Conservation (phyloP, 92 coral and sea anemone species). For the Ricordea florida region DNA sequence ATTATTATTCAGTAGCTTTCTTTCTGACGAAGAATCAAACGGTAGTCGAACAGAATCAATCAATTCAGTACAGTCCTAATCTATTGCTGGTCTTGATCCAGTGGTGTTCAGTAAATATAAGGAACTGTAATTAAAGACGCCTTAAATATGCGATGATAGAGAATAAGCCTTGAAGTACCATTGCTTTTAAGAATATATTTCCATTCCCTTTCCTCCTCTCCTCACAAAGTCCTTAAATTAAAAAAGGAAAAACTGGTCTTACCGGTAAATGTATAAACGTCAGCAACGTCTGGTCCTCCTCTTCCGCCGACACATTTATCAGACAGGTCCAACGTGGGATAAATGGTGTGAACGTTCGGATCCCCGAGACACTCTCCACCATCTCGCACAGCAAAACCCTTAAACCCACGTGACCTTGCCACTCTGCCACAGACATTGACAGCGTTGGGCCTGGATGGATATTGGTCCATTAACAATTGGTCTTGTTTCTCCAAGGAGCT, state of each 20-base stretch:
- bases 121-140: too few relatives aligned
- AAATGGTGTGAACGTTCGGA: background rate
- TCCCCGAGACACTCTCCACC: constrained; percentile 8
- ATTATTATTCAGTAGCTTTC: too few relatives aligned
- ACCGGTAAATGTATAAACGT: constrained; percentile 8
- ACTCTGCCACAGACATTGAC: background rate
- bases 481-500: background rate
- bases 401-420: constrained; percentile 1
- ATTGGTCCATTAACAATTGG: background rate
- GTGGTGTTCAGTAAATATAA: too few relatives aligned
- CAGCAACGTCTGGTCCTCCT: constrained; percentile 12
- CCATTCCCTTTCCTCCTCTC: too few relatives aligned
- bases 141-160: too few relatives aligned
- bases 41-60: too few relatives aligned
- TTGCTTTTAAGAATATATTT: too few relatives aligned
- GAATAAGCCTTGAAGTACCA: too few relatives aligned
- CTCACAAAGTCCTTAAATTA: too few relatives aligned
- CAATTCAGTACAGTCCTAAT: too few relatives aligned
- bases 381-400: background rate
- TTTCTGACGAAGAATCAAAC: too few relatives aligned
- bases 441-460: background rate
- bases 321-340: background rate
- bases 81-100: too few relatives aligned
- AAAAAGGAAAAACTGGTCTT: background rate
- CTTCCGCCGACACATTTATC: constrained; percentile 1